These are phyloP conservation scores for Darevskia nairensis DNA, from an alignment of 2,797 vertebrate genomes.

Conservation along the genomic window DNA sequence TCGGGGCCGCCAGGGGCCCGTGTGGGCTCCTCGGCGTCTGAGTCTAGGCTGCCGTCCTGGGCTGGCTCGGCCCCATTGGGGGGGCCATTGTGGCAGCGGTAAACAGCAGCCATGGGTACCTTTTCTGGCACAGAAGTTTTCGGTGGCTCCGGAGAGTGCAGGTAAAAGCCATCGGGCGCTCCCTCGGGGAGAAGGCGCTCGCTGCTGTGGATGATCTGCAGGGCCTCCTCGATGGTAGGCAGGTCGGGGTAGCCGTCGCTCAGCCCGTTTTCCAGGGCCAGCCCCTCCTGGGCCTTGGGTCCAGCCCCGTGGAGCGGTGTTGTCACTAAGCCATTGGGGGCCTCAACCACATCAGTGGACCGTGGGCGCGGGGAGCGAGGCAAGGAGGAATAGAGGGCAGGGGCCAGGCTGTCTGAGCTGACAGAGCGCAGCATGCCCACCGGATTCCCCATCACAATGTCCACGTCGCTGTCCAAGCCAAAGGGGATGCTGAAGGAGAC, in stretches of 20 bases:
- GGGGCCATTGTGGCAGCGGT: conserved; percentile 48
- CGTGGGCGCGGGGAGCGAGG: conserved; percentile 76
- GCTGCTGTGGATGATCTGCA: conserved; percentile 94
- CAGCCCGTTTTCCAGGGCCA: conserved; percentile 77
- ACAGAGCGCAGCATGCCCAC: conserved; percentile 87
- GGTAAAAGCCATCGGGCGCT: conserved; percentile 89
- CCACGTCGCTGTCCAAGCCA: conserved; percentile 94
- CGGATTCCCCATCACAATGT: conserved; percentile 93
- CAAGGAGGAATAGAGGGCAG: conserved; percentile 69
- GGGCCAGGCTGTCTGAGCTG: conserved; percentile 90
- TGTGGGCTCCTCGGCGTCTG: conserved; percentile 85
- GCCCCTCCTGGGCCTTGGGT: conserved; percentile 65
- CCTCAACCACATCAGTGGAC: conserved; percentile 62
- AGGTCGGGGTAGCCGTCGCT: conserved; percentile 79
- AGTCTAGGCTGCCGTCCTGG: conserved; percentile 86
- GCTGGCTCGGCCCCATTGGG: conserved; percentile 51
- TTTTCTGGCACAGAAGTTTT: background rate
- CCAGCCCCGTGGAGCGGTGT: conserved; percentile 62
- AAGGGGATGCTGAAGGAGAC: conserved; percentile 97
- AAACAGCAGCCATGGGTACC: background rate
- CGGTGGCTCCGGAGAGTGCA: conserved; percentile 87
- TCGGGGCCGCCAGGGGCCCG: conserved; percentile 68
- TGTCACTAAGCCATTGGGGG: conserved; percentile 60
- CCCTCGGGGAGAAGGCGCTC: conserved; percentile 92
- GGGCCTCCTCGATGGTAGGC: conserved; percentile 93